Percentiles rank a stretch among this genome's conserved stretches.
phyloP scores from a whole-genome alignment of 2,797 vertebrate species.

The Hypotaenidia philippensis region DNA sequence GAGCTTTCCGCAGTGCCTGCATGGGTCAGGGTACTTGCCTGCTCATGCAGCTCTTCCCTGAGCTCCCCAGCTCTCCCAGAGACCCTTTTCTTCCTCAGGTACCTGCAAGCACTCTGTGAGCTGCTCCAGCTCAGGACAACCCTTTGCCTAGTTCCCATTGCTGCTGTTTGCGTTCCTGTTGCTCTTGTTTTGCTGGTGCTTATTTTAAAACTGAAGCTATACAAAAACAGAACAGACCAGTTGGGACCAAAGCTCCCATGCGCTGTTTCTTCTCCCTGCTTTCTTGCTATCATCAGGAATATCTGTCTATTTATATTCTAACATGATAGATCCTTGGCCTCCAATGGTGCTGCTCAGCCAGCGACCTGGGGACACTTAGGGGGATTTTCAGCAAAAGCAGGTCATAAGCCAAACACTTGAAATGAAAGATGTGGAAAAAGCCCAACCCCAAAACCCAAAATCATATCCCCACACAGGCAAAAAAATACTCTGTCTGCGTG shows the following conservation, averaged over 20 bases:
- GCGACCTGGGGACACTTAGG: background rate
- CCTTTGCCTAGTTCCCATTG: background rate
- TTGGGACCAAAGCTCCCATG: background rate
- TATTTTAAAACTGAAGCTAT: background rate
- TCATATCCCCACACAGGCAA: background rate
- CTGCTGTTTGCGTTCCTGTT: background rate
- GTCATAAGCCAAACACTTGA: background rate
- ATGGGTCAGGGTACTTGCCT: background rate
- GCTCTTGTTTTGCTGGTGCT: background rate
- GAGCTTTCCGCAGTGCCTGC: background rate
- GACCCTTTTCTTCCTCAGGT: background rate
- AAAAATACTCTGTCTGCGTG: background rate
- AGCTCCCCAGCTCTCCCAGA: background rate
- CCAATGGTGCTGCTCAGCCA: background rate
- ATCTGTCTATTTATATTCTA: background rate
- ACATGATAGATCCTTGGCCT: background rate
- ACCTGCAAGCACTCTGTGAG: fast-evolving
- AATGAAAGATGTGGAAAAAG: background rate
- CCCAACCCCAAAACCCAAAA: background rate
- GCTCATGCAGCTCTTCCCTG: background rate
- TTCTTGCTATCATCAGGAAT: background rate
- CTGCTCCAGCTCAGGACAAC: background rate
- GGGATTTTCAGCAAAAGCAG: background rate
- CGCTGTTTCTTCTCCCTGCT: background rate
- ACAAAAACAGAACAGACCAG: background rate